Conservation (phyloP, 2,888 invertebrate species). For the Diaperis boleti region DNA sequence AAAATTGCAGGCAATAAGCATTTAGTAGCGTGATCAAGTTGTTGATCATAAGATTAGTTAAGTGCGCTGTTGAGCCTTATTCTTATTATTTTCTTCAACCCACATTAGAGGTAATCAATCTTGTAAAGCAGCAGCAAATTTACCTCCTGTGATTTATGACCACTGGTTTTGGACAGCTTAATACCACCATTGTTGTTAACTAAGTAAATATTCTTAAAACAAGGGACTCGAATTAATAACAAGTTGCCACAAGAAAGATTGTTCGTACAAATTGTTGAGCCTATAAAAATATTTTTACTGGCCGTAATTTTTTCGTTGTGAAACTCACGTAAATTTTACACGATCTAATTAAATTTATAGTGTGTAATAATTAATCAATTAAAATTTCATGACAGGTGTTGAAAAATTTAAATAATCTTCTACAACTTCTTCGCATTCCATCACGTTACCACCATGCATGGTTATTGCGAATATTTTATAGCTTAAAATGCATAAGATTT, state of each 20-base stretch:
- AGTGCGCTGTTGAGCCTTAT: not conserved
- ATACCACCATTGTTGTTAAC: slow-evolving; percentile 8
- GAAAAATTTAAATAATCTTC: slow-evolving; percentile 40
- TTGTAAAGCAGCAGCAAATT: slow-evolving; percentile 18
- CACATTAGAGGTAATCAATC: slow-evolving; percentile 17
- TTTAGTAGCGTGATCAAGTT: slow-evolving; percentile 1
- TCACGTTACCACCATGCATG: too few relatives aligned
- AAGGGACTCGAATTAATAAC: slow-evolving; percentile 13
- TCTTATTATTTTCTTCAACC: not conserved
- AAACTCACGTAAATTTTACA: slow-evolving; percentile 27
- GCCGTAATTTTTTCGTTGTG: slow-evolving; percentile 33
- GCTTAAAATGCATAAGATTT: slow-evolving; percentile 24
- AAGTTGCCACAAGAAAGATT: slow-evolving; percentile 5
- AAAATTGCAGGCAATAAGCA: not conserved
- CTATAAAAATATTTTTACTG: slow-evolving; percentile 22
- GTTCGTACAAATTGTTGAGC: slow-evolving; percentile 21
- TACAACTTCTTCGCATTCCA: slow-evolving; percentile 22
- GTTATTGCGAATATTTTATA: slow-evolving; percentile 35
- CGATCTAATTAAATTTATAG: slow-evolving; percentile 45
- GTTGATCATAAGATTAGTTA: not conserved
- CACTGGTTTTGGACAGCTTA: slow-evolving; percentile 9
- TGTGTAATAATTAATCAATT: slow-evolving; percentile 42
- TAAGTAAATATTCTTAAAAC: slow-evolving; percentile 21
- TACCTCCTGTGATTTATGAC: slow-evolving; percentile 23
- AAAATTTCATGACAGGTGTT: slow-evolving; percentile 49